These are phyloP conservation scores for Melolontha melolontha DNA, from an alignment of 2,888 invertebrate genomes.

Conservation along the genomic window DNA sequence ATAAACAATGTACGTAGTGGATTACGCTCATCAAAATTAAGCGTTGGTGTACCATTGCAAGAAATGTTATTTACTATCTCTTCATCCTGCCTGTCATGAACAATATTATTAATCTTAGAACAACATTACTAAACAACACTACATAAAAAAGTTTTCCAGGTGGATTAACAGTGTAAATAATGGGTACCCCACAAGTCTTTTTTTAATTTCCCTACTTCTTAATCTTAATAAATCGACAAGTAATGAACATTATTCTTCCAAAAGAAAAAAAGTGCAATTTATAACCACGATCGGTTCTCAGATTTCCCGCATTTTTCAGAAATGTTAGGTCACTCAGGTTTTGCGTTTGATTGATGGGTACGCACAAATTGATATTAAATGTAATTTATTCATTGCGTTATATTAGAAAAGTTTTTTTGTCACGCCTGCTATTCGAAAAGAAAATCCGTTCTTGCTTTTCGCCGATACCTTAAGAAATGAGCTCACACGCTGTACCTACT, in stretches of 20 bases:
- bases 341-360: conserved; percentile 23
- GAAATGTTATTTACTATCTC: too few species aligned
- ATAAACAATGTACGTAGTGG: too few species aligned
- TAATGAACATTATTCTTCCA: neutral
- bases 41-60: too few species aligned
- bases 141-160: too few species aligned
- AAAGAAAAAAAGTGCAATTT: neutral
- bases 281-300: neutral
- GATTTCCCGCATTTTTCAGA: neutral
- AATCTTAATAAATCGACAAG: neutral
- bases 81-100: too few species aligned
- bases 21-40: too few species aligned
- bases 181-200: neutral
- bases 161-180: too few species aligned
- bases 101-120: too few species aligned
- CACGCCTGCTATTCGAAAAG: neutral
- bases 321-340: neutral
- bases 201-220: neutral
- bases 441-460: conserved; percentile 1
- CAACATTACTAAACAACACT: too few species aligned
- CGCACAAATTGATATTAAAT: conserved; percentile 21
- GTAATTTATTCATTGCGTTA: conserved; percentile 26
- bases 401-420: conserved; percentile 18
- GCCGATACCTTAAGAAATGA: neutral
- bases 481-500: neutral